Evolutionary conservation across 2,113 vertebrate genomes (phyloP).

Genomic region (Pseudorectes ferrugineus): DNA sequence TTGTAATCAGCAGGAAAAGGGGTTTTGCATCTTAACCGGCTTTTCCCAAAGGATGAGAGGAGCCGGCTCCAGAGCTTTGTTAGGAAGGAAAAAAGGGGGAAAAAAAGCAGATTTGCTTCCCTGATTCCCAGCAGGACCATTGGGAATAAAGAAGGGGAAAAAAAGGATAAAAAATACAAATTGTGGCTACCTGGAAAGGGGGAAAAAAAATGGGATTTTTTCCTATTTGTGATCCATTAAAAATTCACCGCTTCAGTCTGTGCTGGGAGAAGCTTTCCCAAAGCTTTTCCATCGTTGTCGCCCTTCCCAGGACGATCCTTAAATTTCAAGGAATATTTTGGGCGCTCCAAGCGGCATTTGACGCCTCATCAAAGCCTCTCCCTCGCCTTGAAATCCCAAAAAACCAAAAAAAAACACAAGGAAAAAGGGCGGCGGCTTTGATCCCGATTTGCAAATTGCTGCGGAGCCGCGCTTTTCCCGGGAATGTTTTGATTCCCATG

Average conservation of each 20-base stretch:
- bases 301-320: neutral
- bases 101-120: neutral
- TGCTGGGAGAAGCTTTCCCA: neutral
- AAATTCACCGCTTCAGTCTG: fast-evolving
- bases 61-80: neutral
- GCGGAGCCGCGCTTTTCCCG: neutral
- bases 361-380: neutral
- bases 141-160: neutral
- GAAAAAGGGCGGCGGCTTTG: neutral
- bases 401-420: neutral
- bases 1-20: neutral
- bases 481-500: neutral
- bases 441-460: neutral
- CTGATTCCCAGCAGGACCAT: neutral
- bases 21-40: neutral
- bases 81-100: neutral
- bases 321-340: neutral
- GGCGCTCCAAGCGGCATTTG: neutral
- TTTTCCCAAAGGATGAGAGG: neutral
- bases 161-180: neutral
- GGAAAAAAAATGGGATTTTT: fast-evolving
- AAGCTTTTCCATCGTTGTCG: fast-evolving
- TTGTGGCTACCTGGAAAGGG: neutral
- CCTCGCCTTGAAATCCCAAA: neutral
- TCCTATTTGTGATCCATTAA: neutral